Base-by-base conservation (phyloP, 2,888 invertebrate species). In the Pecten maximus region DNA sequence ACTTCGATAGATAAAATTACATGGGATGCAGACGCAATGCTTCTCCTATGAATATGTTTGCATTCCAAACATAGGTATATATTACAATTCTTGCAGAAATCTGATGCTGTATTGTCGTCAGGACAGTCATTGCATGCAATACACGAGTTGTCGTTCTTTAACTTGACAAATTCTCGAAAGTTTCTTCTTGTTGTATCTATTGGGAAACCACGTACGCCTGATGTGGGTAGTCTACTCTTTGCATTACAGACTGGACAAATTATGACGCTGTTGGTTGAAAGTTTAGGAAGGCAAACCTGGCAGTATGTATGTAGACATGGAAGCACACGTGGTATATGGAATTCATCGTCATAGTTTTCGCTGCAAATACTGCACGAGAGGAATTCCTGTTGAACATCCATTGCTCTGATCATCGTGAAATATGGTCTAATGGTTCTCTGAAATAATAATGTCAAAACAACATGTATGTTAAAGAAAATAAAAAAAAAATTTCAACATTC, bases 71-170 rank as follows among this genome's bases (percentile, higher is more conserved):
- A 94, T 93, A 94, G 93, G 74, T 93, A 94, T 44, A 94, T 93
- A 89, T 93, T 93, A 87, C 94, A 94, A 40, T 94, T 93, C n/a
- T 93, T 93, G 88, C 94, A 94, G 87, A 94, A 94, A 86, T 93
- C 93, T 16, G 90, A 91, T 4, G 94, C 94, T 2, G 91, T 91
- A 50, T 91, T 91, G 15, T 94, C 94, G 60, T 94, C 93, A 0
- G 94, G 94, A 90, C 94, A 94, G 60, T 94, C 94, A 50, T 94
- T 94, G 54, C 94, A 94, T 19, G 93, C 48, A 23, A 94, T 93
- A 40, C 93, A 93, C 3, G 94, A 94, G 15, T 93, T 93, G 6
- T 93, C 89, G 40, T 93, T 92, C 6, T 92, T 91, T 0, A 94
- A 93, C 48, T 93, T 92, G 23, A 94, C 92, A 87, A 94, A 94